A percentile compares a stretch with the other conserved stretches of the same genome.
Conservation (phyloP, 2,113 vertebrate species). For the Jacana jacana region DNA sequence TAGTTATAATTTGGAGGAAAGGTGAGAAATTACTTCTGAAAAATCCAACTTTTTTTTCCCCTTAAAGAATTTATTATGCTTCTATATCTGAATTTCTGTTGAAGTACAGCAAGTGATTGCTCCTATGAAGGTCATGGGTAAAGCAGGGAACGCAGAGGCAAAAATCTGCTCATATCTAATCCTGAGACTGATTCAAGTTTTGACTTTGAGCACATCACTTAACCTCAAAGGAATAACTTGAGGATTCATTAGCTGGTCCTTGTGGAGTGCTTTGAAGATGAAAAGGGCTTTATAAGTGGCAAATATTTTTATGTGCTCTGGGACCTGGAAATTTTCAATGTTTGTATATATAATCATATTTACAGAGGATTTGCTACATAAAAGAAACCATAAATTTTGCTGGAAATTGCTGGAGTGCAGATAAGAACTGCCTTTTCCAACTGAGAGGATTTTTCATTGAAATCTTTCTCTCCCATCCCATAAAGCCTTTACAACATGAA, state of each 20-base stretch:
- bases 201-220: slow-evolving; percentile 50
- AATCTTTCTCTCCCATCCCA: background rate
- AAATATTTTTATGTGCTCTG: slow-evolving; percentile 25
- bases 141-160: background rate
- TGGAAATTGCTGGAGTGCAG: slow-evolving; percentile 10
- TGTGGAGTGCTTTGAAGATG: slow-evolving; percentile 43
- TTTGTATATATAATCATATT: slow-evolving; percentile 56
- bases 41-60: background rate
- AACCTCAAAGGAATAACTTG: slow-evolving; percentile 38
- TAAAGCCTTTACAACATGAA: background rate
- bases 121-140: background rate
- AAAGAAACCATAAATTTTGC: slow-evolving; percentile 29
- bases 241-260: slow-evolving; percentile 32
- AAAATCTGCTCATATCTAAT: slow-evolving; percentile 28
- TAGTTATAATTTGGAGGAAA: background rate
- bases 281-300: slow-evolving; percentile 29
- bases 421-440: slow-evolving; percentile 8
- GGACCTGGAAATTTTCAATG: slow-evolving; percentile 44
- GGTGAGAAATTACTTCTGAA: background rate
- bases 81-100: background rate
- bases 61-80: background rate
- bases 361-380: slow-evolving; percentile 40
- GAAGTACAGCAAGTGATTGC: background rate
- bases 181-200: background rate
- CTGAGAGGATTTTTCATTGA: background rate